These are phyloP conservation scores for Metellina segmentata DNA, from an alignment of 2,888 invertebrate genomes.

Conservation along the genomic window DNA sequence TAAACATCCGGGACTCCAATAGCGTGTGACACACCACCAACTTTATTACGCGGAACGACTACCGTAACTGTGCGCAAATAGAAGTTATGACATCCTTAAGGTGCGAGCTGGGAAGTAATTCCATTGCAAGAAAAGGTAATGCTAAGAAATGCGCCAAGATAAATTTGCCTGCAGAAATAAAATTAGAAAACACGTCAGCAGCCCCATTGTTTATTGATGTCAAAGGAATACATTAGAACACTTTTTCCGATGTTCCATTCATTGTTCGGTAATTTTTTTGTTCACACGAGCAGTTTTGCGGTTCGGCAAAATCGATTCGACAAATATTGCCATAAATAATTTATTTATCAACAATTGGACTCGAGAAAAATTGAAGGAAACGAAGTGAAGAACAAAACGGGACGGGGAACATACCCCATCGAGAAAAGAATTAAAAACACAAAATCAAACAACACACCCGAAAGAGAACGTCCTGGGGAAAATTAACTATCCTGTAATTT, in stretches of 20 bases:
- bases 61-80: background rate
- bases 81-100: background rate
- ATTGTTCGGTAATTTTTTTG: background rate
- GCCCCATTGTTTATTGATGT: constrained; percentile 37
- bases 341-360: constrained; percentile 47
- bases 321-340: constrained; percentile 55
- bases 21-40: background rate
- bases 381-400: background rate
- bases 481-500: constrained; percentile 47
- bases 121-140: background rate
- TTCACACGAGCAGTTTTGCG: constrained; percentile 9
- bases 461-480: constrained; percentile 2
- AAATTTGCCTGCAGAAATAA: background rate
- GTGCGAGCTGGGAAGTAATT: background rate
- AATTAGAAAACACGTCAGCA: constrained; percentile 30
- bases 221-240: constrained; percentile 29
- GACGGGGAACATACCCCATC: background rate
- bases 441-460: constrained; percentile 15
- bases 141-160: background rate
- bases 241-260: background rate
- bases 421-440: constrained; percentile 26
- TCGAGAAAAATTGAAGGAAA: background rate
- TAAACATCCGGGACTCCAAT: background rate
- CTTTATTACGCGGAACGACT: background rate
- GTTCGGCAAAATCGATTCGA: constrained; percentile 15